phyloP scores from a whole-genome alignment of 2,888 invertebrate species.

The Rapana venosa region DNA sequence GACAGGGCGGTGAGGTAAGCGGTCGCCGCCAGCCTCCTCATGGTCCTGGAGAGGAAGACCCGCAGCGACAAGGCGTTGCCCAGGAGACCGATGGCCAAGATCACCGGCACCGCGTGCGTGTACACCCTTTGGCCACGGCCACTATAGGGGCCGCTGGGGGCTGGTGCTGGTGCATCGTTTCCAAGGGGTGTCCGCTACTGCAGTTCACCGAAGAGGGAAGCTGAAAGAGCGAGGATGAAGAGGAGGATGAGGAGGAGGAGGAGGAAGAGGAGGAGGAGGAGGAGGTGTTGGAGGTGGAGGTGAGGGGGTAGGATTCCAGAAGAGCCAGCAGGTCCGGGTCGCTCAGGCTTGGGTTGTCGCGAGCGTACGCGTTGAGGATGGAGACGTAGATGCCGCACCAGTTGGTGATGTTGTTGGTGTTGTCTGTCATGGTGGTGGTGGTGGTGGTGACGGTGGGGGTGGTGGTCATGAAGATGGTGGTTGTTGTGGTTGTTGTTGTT shows the following conservation, averaged over 20 bases:
- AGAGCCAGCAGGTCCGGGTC: neutral
- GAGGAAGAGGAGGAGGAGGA: constrained; percentile 22
- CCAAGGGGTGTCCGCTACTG: neutral
- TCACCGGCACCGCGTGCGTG: constrained; percentile 85
- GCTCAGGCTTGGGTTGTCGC: neutral
- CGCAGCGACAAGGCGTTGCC: constrained; percentile 87
- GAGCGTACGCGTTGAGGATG: constrained; percentile 1
- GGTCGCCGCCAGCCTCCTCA: constrained; percentile 84
- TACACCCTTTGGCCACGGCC: constrained; percentile 73
- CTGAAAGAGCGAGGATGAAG: constrained; percentile 16
- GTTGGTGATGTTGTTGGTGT: constrained; percentile 13
- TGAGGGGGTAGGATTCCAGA: neutral
- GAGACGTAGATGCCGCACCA: constrained; percentile 22
- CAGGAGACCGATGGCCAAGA: constrained; percentile 86
- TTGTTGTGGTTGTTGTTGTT: neutral
- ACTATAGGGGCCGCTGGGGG: neutral
- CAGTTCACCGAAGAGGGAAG: constrained; percentile 17
- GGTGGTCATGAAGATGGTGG: neutral
- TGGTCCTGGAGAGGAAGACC: constrained; percentile 87
- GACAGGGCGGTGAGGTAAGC: constrained; percentile 89
- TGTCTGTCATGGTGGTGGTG: neutral
- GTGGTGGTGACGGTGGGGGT: neutral
- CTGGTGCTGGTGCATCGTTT: neutral
- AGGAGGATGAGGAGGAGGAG: constrained; percentile 15
- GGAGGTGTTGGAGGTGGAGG: neutral